Evolutionary conservation across 2,113 vertebrate genomes (phyloP).

Genomic region (Mandrillus leucophaeus): DNA sequence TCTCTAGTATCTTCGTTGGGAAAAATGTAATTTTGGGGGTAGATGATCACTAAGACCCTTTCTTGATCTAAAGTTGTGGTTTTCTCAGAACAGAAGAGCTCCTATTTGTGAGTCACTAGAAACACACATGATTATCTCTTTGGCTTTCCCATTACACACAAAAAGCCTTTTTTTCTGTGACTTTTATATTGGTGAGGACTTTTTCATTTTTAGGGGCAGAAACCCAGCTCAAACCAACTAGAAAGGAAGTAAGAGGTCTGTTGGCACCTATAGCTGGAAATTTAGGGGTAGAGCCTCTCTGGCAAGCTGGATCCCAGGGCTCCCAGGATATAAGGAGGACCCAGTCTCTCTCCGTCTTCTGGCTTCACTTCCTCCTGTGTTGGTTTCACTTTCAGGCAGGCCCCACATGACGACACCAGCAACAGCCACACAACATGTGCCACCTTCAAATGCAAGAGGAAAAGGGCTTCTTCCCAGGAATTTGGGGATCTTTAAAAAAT

Average conservation of each 20-base stretch:
- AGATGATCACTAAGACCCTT: background rate
- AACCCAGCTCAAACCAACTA: background rate
- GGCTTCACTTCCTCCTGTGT: background rate
- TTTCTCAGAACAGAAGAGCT: background rate
- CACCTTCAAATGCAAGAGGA: background rate
- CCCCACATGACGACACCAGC: background rate
- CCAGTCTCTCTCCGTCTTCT: background rate
- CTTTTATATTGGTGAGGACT: background rate
- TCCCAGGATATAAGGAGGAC: background rate
- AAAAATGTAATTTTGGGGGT: background rate
- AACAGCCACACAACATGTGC: background rate
- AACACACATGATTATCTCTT: background rate
- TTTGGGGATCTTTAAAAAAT: background rate
- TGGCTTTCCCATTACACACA: background rate
- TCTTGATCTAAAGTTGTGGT: background rate
- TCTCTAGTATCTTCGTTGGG: background rate
- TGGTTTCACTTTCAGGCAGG: background rate
- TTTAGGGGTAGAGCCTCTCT: background rate
- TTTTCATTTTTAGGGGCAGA: slow-evolving; percentile 15
- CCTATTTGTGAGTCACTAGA: background rate
- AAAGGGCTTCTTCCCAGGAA: background rate
- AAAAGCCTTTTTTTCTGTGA: background rate
- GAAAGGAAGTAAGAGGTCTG: background rate
- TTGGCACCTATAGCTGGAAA: background rate
- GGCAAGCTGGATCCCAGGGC: background rate